Conservation (phyloP, 35 echinoderm and acorn worm species). For the Acanthaster planci region DNA sequence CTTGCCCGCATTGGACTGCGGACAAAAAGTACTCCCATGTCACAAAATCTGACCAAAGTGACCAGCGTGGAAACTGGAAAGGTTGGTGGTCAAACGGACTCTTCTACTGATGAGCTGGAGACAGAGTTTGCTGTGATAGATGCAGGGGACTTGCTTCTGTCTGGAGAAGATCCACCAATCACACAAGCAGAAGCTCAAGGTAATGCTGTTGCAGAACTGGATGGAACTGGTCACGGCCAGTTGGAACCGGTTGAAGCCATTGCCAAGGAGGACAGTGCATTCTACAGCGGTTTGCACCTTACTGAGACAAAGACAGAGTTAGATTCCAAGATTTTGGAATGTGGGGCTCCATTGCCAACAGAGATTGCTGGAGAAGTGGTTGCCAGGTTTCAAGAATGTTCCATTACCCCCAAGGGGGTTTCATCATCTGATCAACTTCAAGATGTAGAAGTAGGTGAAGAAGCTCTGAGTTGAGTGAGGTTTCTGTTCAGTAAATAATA, state of each 20-base stretch:
- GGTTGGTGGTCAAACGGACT: background rate
- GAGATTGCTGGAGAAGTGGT: background rate
- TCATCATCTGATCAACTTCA: background rate
- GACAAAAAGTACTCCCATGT: slow-evolving; percentile 27
- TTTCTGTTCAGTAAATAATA: too few relatives aligned
- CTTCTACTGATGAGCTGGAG: background rate
- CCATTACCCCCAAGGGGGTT: background rate
- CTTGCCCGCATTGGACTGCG: slow-evolving; percentile 72
- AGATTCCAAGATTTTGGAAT: background rate
- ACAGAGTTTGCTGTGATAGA: background rate
- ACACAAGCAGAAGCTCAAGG: background rate
- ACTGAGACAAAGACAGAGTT: background rate
- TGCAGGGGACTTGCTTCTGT: background rate
- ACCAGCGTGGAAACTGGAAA: background rate
- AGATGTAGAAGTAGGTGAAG: background rate
- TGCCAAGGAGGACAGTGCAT: background rate
- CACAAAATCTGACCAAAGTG: background rate
- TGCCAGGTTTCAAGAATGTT: background rate
- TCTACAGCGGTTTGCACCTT: background rate
- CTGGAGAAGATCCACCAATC: background rate
- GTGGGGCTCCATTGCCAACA: background rate
- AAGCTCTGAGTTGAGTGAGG: background rate
- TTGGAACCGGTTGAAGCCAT: background rate
- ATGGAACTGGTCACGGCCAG: background rate
- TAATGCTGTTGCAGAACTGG: background rate